Conservation (phyloP, 2,113 vertebrate species). For the Xiphias gladius region DNA sequence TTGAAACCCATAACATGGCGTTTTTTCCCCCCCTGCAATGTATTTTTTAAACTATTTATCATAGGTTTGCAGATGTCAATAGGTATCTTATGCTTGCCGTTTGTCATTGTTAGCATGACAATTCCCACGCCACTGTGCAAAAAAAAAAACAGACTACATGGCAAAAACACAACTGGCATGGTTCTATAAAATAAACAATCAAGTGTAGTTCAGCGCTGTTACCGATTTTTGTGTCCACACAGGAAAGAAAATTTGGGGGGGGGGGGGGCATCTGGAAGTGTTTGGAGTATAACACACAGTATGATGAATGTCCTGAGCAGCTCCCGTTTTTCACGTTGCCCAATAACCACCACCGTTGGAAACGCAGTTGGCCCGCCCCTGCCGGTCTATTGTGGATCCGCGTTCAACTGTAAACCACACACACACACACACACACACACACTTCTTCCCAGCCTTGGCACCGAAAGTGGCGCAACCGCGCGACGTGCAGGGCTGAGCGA, state of each 20-base stretch:
- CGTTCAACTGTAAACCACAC: slow-evolving; percentile 67
- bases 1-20: not conserved
- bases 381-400: slow-evolving; percentile 65
- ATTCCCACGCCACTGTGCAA: slow-evolving; percentile 3
- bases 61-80: not conserved
- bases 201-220: not conserved
- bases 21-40: slow-evolving; percentile 1
- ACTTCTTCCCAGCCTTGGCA: slow-evolving; percentile 75
- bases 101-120: slow-evolving; percentile 14
- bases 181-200: not conserved
- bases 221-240: not conserved
- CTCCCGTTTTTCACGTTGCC: slow-evolving; percentile 47
- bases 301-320: slow-evolving; percentile 53
- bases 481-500: slow-evolving; percentile 59
- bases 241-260: not conserved
- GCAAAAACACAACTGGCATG: not conserved
- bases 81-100: not conserved
- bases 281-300: slow-evolving; percentile 15
- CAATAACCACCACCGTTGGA: slow-evolving; percentile 65
- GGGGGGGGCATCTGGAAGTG: slow-evolving; percentile 19
- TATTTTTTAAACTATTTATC: not conserved
- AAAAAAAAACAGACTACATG: not conserved
- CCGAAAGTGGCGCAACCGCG: slow-evolving; percentile 77
- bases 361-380: slow-evolving; percentile 75
- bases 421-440: too few species aligned